These are phyloP conservation scores for Parazoanthus darwini DNA, from an alignment of 92 coral and sea anemone species.

Conservation along the genomic window DNA sequence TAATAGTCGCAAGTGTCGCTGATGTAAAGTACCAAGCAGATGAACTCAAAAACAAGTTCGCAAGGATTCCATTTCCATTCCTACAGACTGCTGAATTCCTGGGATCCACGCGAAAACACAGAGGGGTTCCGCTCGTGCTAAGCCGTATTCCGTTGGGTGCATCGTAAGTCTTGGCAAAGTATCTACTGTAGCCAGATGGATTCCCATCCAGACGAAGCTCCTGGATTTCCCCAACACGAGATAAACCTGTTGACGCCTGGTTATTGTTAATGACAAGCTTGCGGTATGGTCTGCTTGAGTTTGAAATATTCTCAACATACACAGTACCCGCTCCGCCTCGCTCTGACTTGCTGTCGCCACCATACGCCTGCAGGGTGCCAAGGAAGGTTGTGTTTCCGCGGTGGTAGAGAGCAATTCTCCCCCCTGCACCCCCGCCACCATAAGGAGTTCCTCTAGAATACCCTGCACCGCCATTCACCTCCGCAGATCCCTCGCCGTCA, in stretches of 20 bases:
- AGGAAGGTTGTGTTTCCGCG: conserved; percentile 57
- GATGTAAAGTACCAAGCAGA: conserved; percentile 52
- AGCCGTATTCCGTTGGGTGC: conserved; percentile 58
- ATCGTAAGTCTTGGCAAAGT: conserved; percentile 44
- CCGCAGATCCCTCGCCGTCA: conserved; percentile 75
- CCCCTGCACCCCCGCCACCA: conserved; percentile 75
- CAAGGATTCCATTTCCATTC: conserved; percentile 45
- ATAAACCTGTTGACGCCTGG: conserved; percentile 38
- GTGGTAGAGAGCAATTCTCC: conserved; percentile 61
- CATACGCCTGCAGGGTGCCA: conserved; percentile 66
- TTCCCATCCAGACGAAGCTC: conserved; percentile 48
- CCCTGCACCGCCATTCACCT: conserved; percentile 65
- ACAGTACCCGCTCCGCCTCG: conserved; percentile 68
- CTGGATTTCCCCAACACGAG: conserved; percentile 49
- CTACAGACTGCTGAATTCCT: neutral
- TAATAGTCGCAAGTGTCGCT: conserved; percentile 37
- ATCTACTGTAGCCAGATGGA: conserved; percentile 43
- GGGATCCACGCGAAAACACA: conserved; percentile 14
- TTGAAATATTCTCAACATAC: conserved; percentile 53
- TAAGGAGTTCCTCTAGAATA: conserved; percentile 26
- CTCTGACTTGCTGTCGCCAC: conserved; percentile 59
- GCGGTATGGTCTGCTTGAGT: conserved; percentile 43
- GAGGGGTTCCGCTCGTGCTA: conserved; percentile 52
- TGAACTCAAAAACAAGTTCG: conserved; percentile 50
- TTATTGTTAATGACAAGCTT: conserved; percentile 54